phyloP scores from a whole-genome alignment of 2,888 invertebrate species.

The Diabrotica balteata region DNA sequence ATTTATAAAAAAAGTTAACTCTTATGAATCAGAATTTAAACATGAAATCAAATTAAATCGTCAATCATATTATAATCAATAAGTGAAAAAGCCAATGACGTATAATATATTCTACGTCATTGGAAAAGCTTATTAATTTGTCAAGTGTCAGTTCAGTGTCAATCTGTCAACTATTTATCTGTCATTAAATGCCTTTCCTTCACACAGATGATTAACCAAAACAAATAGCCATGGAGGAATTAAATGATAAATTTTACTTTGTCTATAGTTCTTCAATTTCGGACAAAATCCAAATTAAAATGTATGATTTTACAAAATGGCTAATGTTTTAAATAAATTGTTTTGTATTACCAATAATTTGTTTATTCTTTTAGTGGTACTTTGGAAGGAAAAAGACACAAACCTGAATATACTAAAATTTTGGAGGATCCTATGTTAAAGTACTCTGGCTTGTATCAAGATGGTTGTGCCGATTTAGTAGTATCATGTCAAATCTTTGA shows the following conservation, averaged over 20 bases:
- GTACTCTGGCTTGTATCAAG: constrained; percentile 87
- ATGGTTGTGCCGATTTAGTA: constrained; percentile 85
- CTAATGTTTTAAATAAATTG: no score
- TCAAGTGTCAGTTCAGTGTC: no score
- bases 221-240: constrained; percentile 68
- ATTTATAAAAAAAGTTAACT: no score
- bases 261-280: constrained; percentile 92
- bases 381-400: constrained; percentile 86
- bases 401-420: constrained; percentile 87
- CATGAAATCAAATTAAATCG: no score
- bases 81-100: no score
- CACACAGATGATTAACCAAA: not conserved
- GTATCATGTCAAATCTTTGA: constrained; percentile 87
- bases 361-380: constrained; percentile 75
- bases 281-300: constrained; percentile 87
- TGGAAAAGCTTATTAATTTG: no score
- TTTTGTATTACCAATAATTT: not conserved
- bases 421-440: constrained; percentile 88
- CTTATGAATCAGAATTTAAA: no score
- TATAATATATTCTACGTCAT: no score
- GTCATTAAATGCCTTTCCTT: constrained; percentile 1
- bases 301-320: constrained; percentile 68
- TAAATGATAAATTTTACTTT: constrained; percentile 82
- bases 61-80: no score
- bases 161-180: no score